Conservation (phyloP, 2,113 vertebrate species). For the Vireo altiloquus region DNA sequence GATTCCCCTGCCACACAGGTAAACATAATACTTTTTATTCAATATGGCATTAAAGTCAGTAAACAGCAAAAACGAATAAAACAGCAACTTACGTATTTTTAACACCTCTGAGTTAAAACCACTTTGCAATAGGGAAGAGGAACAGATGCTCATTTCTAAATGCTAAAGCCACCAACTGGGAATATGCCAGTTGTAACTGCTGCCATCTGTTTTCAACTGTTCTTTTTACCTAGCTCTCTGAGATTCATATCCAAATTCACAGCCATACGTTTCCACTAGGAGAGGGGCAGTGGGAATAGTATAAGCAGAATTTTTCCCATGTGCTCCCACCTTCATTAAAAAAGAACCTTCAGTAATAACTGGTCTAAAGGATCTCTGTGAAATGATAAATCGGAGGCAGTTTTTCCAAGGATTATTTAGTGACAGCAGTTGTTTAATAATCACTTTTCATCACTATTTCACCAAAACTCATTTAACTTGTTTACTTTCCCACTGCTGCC, state of each 20-base stretch:
- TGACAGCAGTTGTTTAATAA: conserved; percentile 52
- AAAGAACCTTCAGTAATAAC: not conserved
- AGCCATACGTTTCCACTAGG: not conserved
- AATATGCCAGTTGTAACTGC: conserved; percentile 77
- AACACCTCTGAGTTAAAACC: conserved; percentile 75
- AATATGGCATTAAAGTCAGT: conserved; percentile 70
- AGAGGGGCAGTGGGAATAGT: conserved; percentile 14
- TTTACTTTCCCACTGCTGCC: conserved; percentile 26
- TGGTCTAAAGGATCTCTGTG: not conserved
- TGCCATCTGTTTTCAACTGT: conserved; percentile 81
- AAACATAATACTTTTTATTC: conserved; percentile 72
- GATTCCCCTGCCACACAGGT: conserved; percentile 63
- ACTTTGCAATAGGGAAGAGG: conserved; percentile 68
- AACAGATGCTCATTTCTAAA: conserved; percentile 82
- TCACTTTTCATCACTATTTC: conserved; percentile 30
- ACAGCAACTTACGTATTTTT: conserved; percentile 76
- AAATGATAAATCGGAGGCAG: conserved; percentile 46
- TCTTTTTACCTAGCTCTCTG: conserved; percentile 76
- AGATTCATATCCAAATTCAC: conserved; percentile 68
- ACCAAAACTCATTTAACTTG: not conserved
- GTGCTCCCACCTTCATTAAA: conserved; percentile 47
- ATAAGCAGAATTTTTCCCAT: conserved; percentile 41
- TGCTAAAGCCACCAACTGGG: conserved; percentile 79
- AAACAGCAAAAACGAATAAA: conserved; percentile 77
- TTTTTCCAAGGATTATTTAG: not conserved